phyloP scores from a whole-genome alignment of 2,113 vertebrate genomes.

The Aplodontia rufa region DNA sequence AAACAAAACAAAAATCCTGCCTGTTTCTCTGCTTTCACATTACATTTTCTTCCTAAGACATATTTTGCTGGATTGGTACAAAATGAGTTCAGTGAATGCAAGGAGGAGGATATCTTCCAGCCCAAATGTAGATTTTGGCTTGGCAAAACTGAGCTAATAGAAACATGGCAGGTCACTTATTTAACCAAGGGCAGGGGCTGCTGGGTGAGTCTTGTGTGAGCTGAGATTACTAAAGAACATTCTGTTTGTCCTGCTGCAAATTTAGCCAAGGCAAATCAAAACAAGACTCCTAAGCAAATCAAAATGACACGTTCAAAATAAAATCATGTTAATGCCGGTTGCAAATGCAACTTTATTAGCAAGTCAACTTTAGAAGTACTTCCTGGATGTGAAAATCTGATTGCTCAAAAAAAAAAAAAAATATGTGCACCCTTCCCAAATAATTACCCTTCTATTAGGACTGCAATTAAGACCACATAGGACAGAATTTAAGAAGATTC shows the following conservation, averaged over 20 bases:
- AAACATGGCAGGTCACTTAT: conserved; percentile 51
- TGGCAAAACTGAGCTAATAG: conserved; percentile 68
- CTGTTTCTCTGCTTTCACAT: conserved; percentile 40
- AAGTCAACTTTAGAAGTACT: conserved; percentile 63
- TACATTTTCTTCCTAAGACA: conserved; percentile 55
- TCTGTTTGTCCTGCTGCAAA: conserved; percentile 21
- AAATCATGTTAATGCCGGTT: conserved; percentile 54
- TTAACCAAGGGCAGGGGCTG: conserved; percentile 47
- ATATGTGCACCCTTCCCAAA: not conserved
- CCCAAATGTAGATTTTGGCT: conserved; percentile 66
- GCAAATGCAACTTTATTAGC: conserved; percentile 71
- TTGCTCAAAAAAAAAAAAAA: conserved; percentile 54
- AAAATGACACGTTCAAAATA: conserved; percentile 74
- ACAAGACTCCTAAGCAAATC: conserved; percentile 66
- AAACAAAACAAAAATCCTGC: not conserved
- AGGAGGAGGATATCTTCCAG: conserved; percentile 40
- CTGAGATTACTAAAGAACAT: conserved; percentile 9
- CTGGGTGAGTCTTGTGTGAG: conserved; percentile 46
- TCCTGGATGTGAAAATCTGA: conserved; percentile 18
- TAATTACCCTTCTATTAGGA: not conserved
- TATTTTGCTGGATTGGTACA: conserved; percentile 40
- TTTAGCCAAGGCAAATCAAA: conserved; percentile 70
- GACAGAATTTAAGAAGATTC: conserved; percentile 20
- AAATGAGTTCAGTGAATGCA: conserved; percentile 58
- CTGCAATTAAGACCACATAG: conserved; percentile 37